Evolutionary conservation across 1,140 invertebrate species (phyloP), one percentile per base, ranked within the genome.

Genomic region (Amyelois transitella): DNA sequence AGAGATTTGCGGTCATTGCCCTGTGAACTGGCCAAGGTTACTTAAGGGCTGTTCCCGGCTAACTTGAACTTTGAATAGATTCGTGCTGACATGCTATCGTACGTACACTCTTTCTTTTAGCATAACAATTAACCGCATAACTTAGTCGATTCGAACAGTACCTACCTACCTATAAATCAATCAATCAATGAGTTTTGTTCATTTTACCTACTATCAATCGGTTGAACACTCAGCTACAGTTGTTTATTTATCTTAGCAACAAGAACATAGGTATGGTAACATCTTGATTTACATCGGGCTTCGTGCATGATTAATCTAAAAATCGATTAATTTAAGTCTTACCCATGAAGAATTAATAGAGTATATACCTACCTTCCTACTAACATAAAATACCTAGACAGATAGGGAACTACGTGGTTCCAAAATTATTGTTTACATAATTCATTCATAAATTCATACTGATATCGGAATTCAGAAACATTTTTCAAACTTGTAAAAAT

Each of bases 21-120:
- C 78, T 66, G 55, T 64, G 65, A 65, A 61, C 66, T 63, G 68
- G 71, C 79, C 81, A 81, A 84, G 81, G 81, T 77, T 81, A 67
- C 38, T 49, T 52, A 62, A 66, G 69, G 65, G 62, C 56, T 61
- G 64, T 25, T 53, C 43, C 56, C 50, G 38, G 51, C 18, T 43
- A 53, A 59, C 58, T 54, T 62, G 62, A 69, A 69, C 62, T 64
- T 49, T 45, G 44, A 25, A 49, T 55, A 60, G 49, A 56, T 57
- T 55, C 62, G 56, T 62, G 51, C 17, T 43, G 22, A 20, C 51
- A 43, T 53, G 38, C 51, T 8, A 21, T 48, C 18, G 12, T 38
- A 6, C 7, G 12, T 14, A 38, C 32, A 2, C 32, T 14, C 28
- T 51, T 51, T 51, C 24, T 28, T 21, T 51, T 51, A 50, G 25